Percentiles rank a stretch among this genome's conserved stretches.
phyloP scores from a whole-genome alignment of 2,888 invertebrate species.

The Chrysina gloriosa region DNA sequence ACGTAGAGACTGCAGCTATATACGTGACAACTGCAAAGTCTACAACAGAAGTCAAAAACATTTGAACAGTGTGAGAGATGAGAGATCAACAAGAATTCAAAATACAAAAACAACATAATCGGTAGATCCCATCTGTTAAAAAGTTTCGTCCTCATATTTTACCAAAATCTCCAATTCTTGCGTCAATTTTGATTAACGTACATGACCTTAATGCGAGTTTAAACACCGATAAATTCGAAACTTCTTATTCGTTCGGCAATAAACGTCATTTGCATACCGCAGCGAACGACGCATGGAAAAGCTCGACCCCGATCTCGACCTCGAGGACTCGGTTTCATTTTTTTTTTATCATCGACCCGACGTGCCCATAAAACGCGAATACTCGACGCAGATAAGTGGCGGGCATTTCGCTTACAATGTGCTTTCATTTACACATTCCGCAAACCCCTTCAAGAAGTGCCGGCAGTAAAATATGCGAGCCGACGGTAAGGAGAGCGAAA shows the following conservation, averaged over 20 bases:
- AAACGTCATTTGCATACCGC: constrained; percentile 28
- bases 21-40: background rate
- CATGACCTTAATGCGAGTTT: constrained; percentile 31
- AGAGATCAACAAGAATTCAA: too few species aligned
- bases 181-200: too few species aligned
- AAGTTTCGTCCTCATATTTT: too few species aligned
- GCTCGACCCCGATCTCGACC: background rate
- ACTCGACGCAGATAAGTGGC: constrained; percentile 28
- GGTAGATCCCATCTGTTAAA: too few species aligned
- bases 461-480: background rate
- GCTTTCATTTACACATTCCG: constrained; percentile 37
- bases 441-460: constrained; percentile 20
- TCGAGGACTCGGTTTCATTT: constrained; percentile 26
- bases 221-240: constrained; percentile 21
- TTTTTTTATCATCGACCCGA: constrained; percentile 32
- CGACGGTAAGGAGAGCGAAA: background rate
- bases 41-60: background rate
- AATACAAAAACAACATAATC: too few species aligned
- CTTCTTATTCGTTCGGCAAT: constrained; percentile 25
- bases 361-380: constrained; percentile 26
- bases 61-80: background rate
- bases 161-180: too few species aligned
- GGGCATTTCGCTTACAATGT: constrained; percentile 32
- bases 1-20: too few species aligned
- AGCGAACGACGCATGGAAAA: background rate